A percentile compares a stretch with the other conserved stretches of the same genome.
phyloP scores from a whole-genome alignment of 2,797 vertebrate species.

The Tokudaia muenninki region DNA sequence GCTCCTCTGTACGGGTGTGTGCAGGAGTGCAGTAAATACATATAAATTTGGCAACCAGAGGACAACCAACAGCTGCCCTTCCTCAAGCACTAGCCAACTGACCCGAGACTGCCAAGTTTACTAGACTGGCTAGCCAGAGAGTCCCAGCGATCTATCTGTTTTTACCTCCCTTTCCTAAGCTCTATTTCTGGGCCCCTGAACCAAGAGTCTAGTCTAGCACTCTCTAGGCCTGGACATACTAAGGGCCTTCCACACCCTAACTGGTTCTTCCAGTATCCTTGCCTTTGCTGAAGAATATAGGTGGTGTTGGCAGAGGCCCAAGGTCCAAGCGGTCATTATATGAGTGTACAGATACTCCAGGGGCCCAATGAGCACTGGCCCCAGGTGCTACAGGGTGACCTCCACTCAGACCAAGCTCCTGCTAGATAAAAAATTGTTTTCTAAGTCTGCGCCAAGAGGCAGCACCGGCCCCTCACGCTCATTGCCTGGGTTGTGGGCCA shows the following conservation, averaged over 20 bases:
- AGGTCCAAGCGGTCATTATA: slow-evolving; percentile 56
- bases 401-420: slow-evolving; percentile 12
- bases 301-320: slow-evolving; percentile 59
- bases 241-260: slow-evolving; percentile 50
- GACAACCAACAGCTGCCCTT: background rate
- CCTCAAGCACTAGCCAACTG: background rate
- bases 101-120: background rate
- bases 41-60: background rate
- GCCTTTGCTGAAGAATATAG: slow-evolving; percentile 75
- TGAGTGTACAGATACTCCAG: slow-evolving; percentile 63
- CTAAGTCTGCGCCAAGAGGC: slow-evolving; percentile 16
- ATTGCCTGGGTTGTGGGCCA: accelerated
- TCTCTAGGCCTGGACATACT: slow-evolving; percentile 40
- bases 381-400: slow-evolving; percentile 47
- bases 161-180: background rate
- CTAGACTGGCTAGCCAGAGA: background rate
- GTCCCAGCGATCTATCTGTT: background rate
- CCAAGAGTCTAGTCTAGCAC: slow-evolving; percentile 15
- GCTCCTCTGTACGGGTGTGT: background rate
- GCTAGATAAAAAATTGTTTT: slow-evolving; percentile 42
- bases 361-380: background rate
- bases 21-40: background rate
- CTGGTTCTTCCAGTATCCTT: slow-evolving; percentile 82
- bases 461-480: background rate
- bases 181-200: background rate